Evolutionary conservation across 2,888 invertebrate genomes (phyloP), one percentile per base, ranked within the genome.

Genomic region (Fissipunctia ypsillon): DNA sequence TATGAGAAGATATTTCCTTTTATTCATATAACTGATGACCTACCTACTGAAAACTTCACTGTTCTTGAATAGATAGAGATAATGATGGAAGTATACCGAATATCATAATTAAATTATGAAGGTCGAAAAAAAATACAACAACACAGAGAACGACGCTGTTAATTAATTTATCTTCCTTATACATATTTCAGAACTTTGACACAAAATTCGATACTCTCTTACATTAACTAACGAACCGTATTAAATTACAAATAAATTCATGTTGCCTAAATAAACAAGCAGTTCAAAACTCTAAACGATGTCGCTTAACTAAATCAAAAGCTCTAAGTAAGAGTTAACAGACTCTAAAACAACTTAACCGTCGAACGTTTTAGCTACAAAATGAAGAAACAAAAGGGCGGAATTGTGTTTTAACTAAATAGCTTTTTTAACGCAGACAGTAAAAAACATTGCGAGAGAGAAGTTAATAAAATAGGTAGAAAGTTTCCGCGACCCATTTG

Each of bases 391-490:
- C 63, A 81, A 76, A 73, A 63, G 35, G 52, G 28, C 38, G 52
- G 22, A 78, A 75, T 73, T 71, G 63, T 67, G 69, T 65, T 76
- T 73, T 59, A 73, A 68, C 73, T 74, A 77, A 84, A 82, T 79
- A 78, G 76, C 77, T 72, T 80, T 77, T 82, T 81, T 84, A 84
- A 84, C 71, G 67, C 69, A 75, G 70, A 84, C 70, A 79, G 66
- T 79, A 77, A 84, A 84, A 71, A 68, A 75, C 71, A 73, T 69
- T 52, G 48, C 41, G 57, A 66, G 52, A 59, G 72, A 64, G 72
- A 84, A 81, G 81, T 81, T 83, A 83, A 83, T 83, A 83, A 83
- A 84, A 80, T 76, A 80, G 73, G 69, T 73, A 73, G 73, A 85
- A 85, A 83, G 74, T 84, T 85, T 79, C 50, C 45, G 72, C 60